Evolutionary conservation across 1,140 invertebrate species (phyloP), one percentile per base, ranked within the genome.

Genomic region (Ladona fulva): DNA sequence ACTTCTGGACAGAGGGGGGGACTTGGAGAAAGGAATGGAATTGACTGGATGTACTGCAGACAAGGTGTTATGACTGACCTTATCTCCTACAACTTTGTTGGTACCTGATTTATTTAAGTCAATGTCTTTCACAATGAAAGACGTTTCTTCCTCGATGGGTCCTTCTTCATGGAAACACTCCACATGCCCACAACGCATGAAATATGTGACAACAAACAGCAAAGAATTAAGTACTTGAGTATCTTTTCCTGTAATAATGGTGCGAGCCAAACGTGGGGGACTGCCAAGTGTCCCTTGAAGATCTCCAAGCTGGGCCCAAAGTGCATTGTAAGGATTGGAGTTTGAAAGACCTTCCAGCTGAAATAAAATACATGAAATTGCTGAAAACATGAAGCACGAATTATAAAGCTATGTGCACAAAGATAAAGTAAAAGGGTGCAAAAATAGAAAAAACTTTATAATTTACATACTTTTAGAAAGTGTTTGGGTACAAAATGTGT

Each of bases 291-390:
- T 92, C 19, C 95, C 95, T 82, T 93, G 94, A 11, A 96, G 84
- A 84, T 97, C 94, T 25, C 90, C 90, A 78, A 96, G 83, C 82
- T 96, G 95, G 0, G 92, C 92, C 94, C 94, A 96, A 0, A 96
- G 82, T 0, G 93, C 93, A 86, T 95, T 96, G 81, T 91, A 92
- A 0, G 90, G 88, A 80, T 85, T 86, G n/a, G 75, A 79, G 66
- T 78, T 78, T 37, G 79, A 75, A 25, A 81, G 52, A 7, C 25
- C 83, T 14, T 87, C 83, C 77, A 90, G 85, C 88, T 87, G 29
- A 5, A 37, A 37, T 37, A 37, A 37, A 37, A 37, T 37, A 37
- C 1, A 5, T 8, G 3, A 37, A 37, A 37, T 37, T 37, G 8
- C 1, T 37, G 29, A 37, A 37, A 37, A n/a, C n/a, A n/a, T n/a